A percentile compares a stretch with the other conserved stretches of the same genome.
Evolutionary conservation across 2,797 vertebrate genomes (phyloP).

Genomic region (Mormyrus hasselquistii): DNA sequence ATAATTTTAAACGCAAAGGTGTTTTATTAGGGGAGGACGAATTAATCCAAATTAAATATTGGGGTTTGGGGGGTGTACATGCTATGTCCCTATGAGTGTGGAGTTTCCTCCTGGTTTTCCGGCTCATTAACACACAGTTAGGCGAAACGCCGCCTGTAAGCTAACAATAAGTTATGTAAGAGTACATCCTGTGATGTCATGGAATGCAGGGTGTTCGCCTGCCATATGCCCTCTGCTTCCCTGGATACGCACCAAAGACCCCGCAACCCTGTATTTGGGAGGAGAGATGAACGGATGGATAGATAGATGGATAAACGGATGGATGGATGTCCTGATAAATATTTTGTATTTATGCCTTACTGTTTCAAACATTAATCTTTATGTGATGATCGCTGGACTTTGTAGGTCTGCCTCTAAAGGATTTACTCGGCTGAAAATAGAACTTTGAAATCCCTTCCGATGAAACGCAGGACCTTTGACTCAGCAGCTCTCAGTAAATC

Average conservation of each 20-base stretch:
- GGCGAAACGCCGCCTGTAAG: background rate
- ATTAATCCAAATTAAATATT: background rate
- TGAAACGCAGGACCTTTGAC: background rate
- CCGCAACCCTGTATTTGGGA: background rate
- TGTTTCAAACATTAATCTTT: background rate
- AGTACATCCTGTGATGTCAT: background rate
- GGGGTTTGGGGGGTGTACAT: background rate
- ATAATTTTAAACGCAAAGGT: background rate
- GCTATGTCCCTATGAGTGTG: background rate
- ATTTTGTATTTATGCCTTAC: background rate
- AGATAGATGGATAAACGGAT: background rate
- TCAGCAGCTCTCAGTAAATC: background rate
- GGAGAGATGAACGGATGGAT: background rate
- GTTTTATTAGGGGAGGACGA: background rate
- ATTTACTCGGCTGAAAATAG: background rate
- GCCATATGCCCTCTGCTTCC: background rate
- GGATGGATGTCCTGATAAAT: background rate
- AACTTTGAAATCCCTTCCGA: background rate
- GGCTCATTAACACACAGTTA: background rate
- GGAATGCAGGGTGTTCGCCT: background rate
- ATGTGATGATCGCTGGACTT: background rate
- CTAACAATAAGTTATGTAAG: background rate
- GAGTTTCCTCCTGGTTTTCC: background rate
- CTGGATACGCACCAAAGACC: background rate
- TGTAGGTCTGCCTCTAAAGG: background rate